Evolutionary conservation across 2,113 vertebrate species (phyloP).

Genomic region (Chinchilla lanigera): DNA sequence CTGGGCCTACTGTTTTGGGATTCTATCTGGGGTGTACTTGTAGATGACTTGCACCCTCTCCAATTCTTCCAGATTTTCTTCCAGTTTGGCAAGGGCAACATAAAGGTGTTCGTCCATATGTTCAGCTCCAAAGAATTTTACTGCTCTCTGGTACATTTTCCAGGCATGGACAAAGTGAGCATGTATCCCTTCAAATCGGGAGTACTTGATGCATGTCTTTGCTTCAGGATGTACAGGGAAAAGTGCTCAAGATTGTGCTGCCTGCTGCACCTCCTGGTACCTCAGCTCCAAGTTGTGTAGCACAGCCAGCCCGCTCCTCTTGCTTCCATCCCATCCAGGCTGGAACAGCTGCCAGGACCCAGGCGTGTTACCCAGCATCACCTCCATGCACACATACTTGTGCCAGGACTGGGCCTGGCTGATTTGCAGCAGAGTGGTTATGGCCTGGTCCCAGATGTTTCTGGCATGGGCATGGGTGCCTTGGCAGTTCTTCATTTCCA

Average conservation of each 20-base stretch:
- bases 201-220: slow-evolving; percentile 99
- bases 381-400: slow-evolving; percentile 99
- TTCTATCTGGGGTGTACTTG: slow-evolving; percentile 96
- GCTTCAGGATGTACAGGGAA: slow-evolving; percentile 98
- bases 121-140: slow-evolving; percentile 97
- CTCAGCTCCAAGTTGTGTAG: slow-evolving; percentile 97
- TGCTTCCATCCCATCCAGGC: slow-evolving; percentile 98
- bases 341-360: slow-evolving; percentile 96
- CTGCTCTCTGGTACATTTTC: slow-evolving; percentile 94
- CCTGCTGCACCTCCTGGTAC: slow-evolving; percentile 97
- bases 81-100: slow-evolving; percentile 96
- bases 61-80: slow-evolving; percentile 98
- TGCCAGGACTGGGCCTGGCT: slow-evolving; percentile 98
- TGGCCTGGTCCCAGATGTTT: slow-evolving; percentile 98
- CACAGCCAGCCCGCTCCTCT: slow-evolving; percentile 99
- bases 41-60: slow-evolving; percentile 97
- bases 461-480: slow-evolving; percentile 86
- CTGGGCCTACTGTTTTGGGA: slow-evolving; percentile 96
- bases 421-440: slow-evolving; percentile 96
- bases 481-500: slow-evolving; percentile 99
- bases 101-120: slow-evolving; percentile 95
- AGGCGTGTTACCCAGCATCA: slow-evolving; percentile 96
- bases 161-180: slow-evolving; percentile 93
- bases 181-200: slow-evolving; percentile 96
- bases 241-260: slow-evolving; percentile 94